Evolutionary conservation across 2,113 vertebrate genomes (phyloP).

Genomic region (Spermophilus dauricus): DNA sequence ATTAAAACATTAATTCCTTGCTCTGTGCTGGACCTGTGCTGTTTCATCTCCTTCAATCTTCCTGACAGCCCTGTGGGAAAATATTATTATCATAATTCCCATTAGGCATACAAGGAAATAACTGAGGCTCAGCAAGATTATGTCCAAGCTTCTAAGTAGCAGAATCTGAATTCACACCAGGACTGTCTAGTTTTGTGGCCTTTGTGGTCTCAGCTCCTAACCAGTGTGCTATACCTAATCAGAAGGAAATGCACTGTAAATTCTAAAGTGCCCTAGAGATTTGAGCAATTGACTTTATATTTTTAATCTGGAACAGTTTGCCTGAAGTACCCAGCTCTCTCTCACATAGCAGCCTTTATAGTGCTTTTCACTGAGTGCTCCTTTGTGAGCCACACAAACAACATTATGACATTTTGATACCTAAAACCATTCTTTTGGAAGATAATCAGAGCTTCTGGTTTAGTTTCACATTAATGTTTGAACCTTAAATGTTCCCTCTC

Average conservation of each 20-base stretch:
- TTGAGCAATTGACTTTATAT: not conserved
- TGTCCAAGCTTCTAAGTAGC: not conserved
- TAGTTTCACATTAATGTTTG: not conserved
- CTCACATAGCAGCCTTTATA: accelerated
- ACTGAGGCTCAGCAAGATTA: not conserved
- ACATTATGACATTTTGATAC: not conserved
- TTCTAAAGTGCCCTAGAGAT: not conserved
- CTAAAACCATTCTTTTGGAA: not conserved
- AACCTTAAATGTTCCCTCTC: constrained; percentile 74
- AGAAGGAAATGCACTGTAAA: not conserved
- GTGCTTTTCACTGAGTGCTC: not conserved
- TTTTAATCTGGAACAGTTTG: not conserved
- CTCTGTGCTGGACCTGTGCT: not conserved
- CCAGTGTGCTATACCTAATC: too few relatives aligned
- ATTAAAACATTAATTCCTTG: not conserved
- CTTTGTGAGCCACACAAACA: not conserved
- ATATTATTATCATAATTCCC: not conserved
- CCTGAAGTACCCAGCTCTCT: not conserved
- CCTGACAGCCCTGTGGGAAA: not conserved
- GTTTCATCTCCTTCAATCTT: not conserved
- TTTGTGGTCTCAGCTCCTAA: not conserved
- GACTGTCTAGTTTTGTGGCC: not conserved
- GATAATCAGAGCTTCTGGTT: not conserved
- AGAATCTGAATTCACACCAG: not conserved
- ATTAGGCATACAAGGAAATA: not conserved